Evolutionary conservation across 2,888 invertebrate genomes (phyloP).

Genomic region (Dendrolimus pini): DNA sequence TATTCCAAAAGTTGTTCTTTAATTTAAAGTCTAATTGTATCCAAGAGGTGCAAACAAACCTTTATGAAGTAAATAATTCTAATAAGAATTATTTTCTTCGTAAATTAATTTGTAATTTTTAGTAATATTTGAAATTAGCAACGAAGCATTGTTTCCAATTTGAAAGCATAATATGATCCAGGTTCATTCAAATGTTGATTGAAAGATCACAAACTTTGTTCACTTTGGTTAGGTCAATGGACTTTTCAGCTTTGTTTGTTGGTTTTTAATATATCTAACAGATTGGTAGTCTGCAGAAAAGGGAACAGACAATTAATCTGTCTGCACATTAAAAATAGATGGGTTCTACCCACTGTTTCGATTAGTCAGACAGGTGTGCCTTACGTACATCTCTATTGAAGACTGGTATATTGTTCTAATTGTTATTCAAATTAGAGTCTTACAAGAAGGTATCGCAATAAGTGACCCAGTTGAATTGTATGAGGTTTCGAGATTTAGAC

Average conservation of each 20-base stretch:
- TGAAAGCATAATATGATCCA: too few species aligned
- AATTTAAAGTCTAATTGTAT: too few species aligned
- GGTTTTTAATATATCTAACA: background rate
- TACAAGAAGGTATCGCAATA: background rate
- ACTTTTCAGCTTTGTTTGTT: background rate
- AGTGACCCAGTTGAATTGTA: background rate
- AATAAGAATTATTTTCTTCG: too few species aligned
- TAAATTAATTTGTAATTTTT: too few species aligned
- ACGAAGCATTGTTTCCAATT: too few species aligned
- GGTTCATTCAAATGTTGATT: too few species aligned
- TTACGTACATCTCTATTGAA: background rate
- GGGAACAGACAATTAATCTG: background rate
- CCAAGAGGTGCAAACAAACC: too few species aligned
- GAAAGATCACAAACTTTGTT: too few species aligned
- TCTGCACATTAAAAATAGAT: slow-evolving; percentile 12
- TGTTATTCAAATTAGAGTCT: background rate
- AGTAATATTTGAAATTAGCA: too few species aligned
- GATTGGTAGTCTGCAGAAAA: background rate
- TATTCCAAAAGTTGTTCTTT: too few species aligned
- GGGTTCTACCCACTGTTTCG: slow-evolving; percentile 13
- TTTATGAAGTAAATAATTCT: too few species aligned
- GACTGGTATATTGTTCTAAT: background rate
- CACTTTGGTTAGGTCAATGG: background rate
- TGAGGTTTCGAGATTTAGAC: background rate
- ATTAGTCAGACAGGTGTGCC: slow-evolving; percentile 8